Evolutionary conservation across 2,797 vertebrate species (phyloP), one percentile per base, ranked within the genome.

Genomic region (Otolemur crassicaudatus): DNA sequence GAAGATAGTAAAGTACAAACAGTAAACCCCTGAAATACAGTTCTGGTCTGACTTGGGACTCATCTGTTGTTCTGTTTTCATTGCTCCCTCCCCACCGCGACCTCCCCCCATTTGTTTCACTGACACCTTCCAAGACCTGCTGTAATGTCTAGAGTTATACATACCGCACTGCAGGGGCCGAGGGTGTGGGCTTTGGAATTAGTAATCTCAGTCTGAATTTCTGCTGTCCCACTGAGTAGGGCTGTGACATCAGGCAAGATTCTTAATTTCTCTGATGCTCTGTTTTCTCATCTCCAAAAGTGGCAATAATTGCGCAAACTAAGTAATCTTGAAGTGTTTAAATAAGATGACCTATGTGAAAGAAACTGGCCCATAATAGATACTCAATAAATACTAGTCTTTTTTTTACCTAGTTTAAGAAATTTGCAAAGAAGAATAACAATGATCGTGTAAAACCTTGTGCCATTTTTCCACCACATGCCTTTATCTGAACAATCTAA

Each of bases 401-500:
- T 9, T 60, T n/a, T 88, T 63, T 40, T 40, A 4, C 7, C 31
- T 61, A n/a, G n/a, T 77, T 77, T 87, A n/a, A 73, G 58, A 5
- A 94, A 77, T 60, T 37, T 34, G 12, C 72, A 73, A 89, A 16
- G 31, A 86, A 91, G n/a, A 87, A 84, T 11, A 82, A 56, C 8
- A 43, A 25, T 70, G n/a, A 5, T 29, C 60, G 49, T 40, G 75
- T 79, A 37, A 76, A 91, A 80, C 69, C 34, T 63, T 40, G 9
- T 53, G 63, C 16, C 34, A 79, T 9, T 96, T 86, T 46, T 80
- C 34, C 76, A 90, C 70, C n/a, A 13, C 5, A 77, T 86, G 16
- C 19, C 9, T 92, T 91, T 86, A 83, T 29, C 75, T 56, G 90
- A 75, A 87, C 46, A 79, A 91, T 87, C 70, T n/a, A 80, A 84